Evolutionary conservation across 2,113 vertebrate genomes (phyloP).

Genomic region (human): GRCh38 chr1:182302001-182302500

Average conservation of each 20-base stretch:
- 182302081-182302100: constrained; percentile 21
- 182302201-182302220: background rate
- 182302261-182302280: background rate
- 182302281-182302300: background rate
- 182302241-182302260: background rate
- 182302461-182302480: background rate
- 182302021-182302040: constrained; percentile 27
- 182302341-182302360: background rate
- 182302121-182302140: background rate
- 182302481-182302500: background rate
- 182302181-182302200: background rate
- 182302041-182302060: constrained; percentile 34
- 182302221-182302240: background rate
- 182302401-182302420: background rate
- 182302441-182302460: background rate
- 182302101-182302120: background rate
- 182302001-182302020: constrained; percentile 55
- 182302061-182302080: background rate
- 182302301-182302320: background rate
- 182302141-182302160: background rate
- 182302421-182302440: background rate
- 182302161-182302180: background rate
- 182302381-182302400: background rate
- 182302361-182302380: background rate
- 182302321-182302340: background rate